A percentile compares a stretch with the other conserved stretches of the same genome.
Evolutionary conservation across 2,797 vertebrate genomes (phyloP).

Genomic region (Dryobates pubescens): DNA sequence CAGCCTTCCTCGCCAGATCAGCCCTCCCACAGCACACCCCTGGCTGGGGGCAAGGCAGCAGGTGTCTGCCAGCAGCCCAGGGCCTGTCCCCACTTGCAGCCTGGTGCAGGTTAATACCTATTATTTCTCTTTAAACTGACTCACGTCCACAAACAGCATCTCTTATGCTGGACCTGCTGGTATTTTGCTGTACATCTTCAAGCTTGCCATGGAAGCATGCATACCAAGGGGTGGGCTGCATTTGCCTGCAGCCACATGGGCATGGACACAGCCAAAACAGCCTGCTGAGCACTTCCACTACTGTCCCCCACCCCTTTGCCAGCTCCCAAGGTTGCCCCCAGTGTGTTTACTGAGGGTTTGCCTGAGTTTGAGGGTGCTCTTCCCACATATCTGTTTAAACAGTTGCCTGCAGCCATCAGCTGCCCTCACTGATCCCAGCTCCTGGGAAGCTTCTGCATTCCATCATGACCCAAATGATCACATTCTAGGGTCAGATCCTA

Average conservation of each 20-base stretch:
- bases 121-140: not conserved
- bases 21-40: not conserved
- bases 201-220: not conserved
- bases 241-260: not conserved
- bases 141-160: accelerated
- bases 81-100: not conserved
- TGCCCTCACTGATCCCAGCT: not conserved
- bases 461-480: accelerated
- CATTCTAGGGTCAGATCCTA: not conserved
- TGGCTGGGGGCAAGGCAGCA: not conserved
- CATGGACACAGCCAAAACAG: not conserved
- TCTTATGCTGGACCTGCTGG: not conserved
- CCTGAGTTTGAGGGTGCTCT: not conserved
- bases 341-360: not conserved
- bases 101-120: not conserved
- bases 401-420: not conserved
- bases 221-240: not conserved
- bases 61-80: not conserved
- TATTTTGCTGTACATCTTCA: not conserved
- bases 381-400: not conserved
- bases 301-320: not conserved
- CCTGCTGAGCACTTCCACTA: accelerated
- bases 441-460: not conserved
- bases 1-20: not conserved
- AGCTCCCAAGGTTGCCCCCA: accelerated